Conservation (phyloP, 2,113 vertebrate genomes). For the Ellobius talpinus region DNA sequence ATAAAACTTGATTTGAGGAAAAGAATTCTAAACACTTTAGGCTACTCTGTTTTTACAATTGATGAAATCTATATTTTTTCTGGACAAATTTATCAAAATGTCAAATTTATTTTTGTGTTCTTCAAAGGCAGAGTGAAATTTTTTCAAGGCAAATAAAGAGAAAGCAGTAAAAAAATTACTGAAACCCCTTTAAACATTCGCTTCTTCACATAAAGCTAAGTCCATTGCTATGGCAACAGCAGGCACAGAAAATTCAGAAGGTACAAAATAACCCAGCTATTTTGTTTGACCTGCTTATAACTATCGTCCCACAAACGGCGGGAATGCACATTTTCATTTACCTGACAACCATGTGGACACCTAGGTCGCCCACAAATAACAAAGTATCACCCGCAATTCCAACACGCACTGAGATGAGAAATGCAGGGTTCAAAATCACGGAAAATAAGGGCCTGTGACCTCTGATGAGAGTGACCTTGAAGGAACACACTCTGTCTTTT, state of each 20-base stretch:
- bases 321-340: background rate
- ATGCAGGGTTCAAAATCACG: background rate
- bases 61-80: slow-evolving; percentile 45
- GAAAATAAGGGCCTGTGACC: background rate
- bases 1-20: slow-evolving; percentile 24
- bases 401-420: background rate
- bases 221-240: background rate
- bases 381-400: background rate
- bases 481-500: slow-evolving; percentile 75
- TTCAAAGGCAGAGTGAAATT: slow-evolving; percentile 1
- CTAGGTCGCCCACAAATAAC: background rate
- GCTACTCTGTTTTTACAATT: slow-evolving; percentile 32
- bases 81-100: slow-evolving; percentile 47
- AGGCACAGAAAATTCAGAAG: slow-evolving; percentile 8
- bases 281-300: background rate
- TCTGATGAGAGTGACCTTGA: background rate
- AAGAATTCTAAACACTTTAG: slow-evolving; percentile 36
- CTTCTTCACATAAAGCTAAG: slow-evolving; percentile 34
- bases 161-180: slow-evolving; percentile 28
- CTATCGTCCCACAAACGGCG: background rate
- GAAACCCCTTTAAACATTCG: background rate
- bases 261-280: background rate
- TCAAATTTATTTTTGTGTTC: slow-evolving; percentile 39
- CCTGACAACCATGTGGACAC: background rate
- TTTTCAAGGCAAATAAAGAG: background rate